phyloP scores from a whole-genome alignment of 2,113 vertebrate genomes.

The Opisthocomus hoazin region DNA sequence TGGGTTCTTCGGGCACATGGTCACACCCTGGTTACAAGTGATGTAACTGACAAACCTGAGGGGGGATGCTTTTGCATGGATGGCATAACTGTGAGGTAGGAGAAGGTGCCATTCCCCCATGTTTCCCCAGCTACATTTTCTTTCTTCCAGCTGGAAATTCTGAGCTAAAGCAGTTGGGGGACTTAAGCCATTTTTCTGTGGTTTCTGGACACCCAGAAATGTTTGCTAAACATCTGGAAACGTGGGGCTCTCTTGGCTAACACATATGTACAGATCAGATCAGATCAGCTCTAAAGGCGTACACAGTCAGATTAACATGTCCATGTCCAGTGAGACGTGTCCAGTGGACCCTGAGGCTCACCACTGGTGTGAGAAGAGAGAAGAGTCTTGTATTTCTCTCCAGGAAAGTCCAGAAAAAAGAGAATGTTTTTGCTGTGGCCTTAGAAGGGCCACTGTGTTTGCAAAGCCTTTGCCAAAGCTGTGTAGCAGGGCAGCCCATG shows the following conservation, averaged over 20 bases:
- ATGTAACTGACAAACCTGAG: background rate
- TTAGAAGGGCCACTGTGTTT: background rate
- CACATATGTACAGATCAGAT: background rate
- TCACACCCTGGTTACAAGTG: background rate
- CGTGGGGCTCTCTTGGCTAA: background rate
- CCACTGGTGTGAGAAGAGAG: background rate
- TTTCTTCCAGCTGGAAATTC: background rate
- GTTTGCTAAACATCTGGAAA: background rate
- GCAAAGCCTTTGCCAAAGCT: background rate
- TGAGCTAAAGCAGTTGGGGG: background rate
- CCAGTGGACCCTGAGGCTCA: background rate
- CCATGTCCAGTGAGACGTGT: background rate
- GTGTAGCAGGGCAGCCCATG: background rate
- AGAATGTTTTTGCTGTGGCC: background rate
- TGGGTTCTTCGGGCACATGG: background rate
- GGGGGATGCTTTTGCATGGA: background rate
- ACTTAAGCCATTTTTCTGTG: background rate
- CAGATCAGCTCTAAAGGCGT: background rate
- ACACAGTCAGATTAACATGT: rapidly evolving
- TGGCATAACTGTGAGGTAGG: background rate
- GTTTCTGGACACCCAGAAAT: background rate
- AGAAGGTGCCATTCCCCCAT: background rate
- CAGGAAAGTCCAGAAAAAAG: background rate
- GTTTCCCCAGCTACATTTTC: background rate
- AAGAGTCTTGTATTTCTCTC: background rate